A percentile compares a stretch with the other conserved stretches of the same genome.
Evolutionary conservation across 1,140 invertebrate species (phyloP).

Genomic region (Cepaea nemoralis): DNA sequence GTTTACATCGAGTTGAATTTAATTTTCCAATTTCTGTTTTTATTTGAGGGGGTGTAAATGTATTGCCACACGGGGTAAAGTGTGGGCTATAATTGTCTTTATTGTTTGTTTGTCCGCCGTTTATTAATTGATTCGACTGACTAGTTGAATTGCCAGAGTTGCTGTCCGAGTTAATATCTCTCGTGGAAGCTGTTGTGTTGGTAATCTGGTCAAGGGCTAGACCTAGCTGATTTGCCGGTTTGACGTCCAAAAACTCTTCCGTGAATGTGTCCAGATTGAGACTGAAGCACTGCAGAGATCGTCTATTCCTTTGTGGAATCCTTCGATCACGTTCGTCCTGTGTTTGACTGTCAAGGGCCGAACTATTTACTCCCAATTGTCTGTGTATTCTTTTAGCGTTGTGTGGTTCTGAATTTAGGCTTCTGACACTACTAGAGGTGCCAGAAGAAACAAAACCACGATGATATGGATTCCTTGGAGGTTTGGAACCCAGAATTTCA

Average conservation of each 20-base stretch:
- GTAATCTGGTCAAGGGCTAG: neutral
- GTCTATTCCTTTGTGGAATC: neutral
- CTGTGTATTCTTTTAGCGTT: neutral
- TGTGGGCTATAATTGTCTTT: too few relatives aligned
- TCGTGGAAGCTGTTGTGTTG: neutral
- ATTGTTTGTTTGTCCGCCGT: too few relatives aligned
- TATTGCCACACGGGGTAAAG: too few relatives aligned
- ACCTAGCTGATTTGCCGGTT: neutral
- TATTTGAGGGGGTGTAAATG: too few relatives aligned
- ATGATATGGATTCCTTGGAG: neutral
- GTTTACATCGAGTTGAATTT: neutral
- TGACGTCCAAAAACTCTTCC: neutral
- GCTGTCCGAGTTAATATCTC: neutral
- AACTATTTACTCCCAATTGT: neutral
- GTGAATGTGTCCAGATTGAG: neutral
- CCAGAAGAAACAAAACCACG: neutral
- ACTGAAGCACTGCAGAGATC: neutral
- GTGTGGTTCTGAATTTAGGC: neutral
- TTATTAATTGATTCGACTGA: neutral
- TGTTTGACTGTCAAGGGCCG: neutral
- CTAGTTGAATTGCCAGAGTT: neutral
- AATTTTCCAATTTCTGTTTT: too few relatives aligned
- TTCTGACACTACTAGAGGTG: neutral
- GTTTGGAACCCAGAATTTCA: neutral
- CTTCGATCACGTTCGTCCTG: neutral